phyloP scores from a whole-genome alignment of 1,140 invertebrate genomes.

The Sarcophaga bullata region DNA sequence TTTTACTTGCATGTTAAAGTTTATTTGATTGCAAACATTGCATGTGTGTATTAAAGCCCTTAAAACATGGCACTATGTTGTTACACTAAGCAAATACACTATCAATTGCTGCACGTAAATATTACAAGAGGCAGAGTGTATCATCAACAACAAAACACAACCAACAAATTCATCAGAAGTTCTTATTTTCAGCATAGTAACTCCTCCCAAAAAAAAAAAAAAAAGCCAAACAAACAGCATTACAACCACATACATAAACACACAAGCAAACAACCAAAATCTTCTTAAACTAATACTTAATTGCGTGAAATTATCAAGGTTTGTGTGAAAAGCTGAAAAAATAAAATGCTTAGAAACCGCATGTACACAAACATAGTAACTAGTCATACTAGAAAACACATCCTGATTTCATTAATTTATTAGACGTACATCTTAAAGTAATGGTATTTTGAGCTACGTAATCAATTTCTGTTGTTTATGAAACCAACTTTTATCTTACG shows the following conservation, averaged over 20 bases:
- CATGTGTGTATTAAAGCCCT: neutral
- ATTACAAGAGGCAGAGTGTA: too few species aligned
- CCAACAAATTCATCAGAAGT: too few species aligned
- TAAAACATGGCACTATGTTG: neutral
- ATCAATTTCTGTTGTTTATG: neutral
- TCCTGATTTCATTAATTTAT: neutral
- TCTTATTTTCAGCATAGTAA: too few species aligned
- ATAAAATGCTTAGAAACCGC: neutral
- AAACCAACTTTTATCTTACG: neutral
- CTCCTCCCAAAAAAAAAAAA: too few species aligned
- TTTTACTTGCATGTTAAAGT: neutral
- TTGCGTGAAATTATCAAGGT: slow-evolving; percentile 30
- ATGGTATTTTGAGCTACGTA: neutral
- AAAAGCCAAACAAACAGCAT: too few species aligned
- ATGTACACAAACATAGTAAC: neutral
- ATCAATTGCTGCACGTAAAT: too few species aligned
- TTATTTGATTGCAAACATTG: neutral
- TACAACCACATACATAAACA: neutral
- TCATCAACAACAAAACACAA: too few species aligned
- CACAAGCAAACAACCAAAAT: neutral
- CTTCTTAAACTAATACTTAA: slow-evolving; percentile 38
- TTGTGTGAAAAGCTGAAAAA: neutral
- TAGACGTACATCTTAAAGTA: neutral
- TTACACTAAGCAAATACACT: neutral
- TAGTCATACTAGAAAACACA: neutral